Evolutionary conservation across 2,113 vertebrate species (phyloP).

Genomic region (Barnardius zonarius): DNA sequence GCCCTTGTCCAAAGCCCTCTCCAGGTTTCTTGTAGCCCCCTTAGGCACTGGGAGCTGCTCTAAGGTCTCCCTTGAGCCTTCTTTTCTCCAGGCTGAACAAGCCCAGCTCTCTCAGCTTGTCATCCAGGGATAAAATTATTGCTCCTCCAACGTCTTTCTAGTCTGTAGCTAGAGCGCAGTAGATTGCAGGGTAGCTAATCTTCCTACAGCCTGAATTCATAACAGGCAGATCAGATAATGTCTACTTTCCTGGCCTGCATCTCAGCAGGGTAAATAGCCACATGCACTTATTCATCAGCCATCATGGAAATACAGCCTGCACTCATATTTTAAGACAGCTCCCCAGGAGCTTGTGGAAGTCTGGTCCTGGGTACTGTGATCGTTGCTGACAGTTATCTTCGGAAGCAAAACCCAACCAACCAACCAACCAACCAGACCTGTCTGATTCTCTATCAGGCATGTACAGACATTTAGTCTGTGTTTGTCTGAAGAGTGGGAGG

Average conservation of each 20-base stretch:
- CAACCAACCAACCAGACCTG: not conserved
- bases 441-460: not conserved
- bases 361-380: not conserved
- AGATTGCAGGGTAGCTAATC: not conserved
- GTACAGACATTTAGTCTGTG: not conserved
- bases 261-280: not conserved
- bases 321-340: not conserved
- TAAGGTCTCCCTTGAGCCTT: not conserved
- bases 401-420: not conserved
- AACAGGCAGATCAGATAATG: not conserved
- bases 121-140: not conserved
- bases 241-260: not conserved
- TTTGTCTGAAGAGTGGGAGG: not conserved
- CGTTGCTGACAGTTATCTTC: not conserved
- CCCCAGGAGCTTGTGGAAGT: not conserved
- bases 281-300: not conserved
- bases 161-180: not conserved
- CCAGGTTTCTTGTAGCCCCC: not conserved
- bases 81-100: not conserved
- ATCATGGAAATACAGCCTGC: not conserved
- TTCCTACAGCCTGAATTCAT: not conserved
- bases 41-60: not conserved
- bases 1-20: not conserved
- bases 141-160: not conserved
- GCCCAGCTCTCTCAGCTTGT: not conserved